These are phyloP conservation scores for Artibeus lituratus DNA, from an alignment of 2,797 vertebrate species.

Conservation along the genomic window DNA sequence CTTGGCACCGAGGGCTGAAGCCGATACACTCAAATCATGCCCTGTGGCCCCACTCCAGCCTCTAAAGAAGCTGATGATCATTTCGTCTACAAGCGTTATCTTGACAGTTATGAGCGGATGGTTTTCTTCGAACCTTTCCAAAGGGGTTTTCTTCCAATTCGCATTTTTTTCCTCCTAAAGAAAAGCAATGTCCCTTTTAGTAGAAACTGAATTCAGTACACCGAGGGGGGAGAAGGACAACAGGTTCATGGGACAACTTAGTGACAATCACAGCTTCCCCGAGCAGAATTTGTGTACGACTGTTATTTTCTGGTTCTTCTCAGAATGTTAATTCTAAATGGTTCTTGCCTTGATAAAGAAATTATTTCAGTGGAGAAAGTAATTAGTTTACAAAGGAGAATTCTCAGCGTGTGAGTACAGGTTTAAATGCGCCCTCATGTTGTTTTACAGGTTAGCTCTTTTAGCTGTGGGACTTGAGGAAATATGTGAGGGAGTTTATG, in stretches of 20 bases:
- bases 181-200: conserved; percentile 43
- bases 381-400: conserved; percentile 39
- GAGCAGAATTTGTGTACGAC: background rate
- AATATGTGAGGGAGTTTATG: background rate
- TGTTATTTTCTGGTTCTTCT: conserved; percentile 45
- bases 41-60: conserved; percentile 27
- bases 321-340: background rate
- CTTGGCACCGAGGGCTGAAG: conserved; percentile 6
- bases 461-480: background rate
- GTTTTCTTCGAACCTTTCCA: conserved; percentile 6
- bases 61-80: background rate
- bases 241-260: conserved; percentile 52
- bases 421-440: background rate
- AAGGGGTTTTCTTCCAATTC: background rate
- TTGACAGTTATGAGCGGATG: conserved; percentile 3
- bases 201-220: conserved; percentile 38
- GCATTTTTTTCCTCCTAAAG: background rate
- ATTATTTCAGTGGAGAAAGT: conserved; percentile 5
- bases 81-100: conserved; percentile 34
- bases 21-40: conserved; percentile 14
- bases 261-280: conserved; percentile 31
- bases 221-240: background rate
- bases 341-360: background rate
- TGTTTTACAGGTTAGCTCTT: background rate
- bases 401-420: background rate